phyloP scores from a whole-genome alignment of 1,140 invertebrate genomes.

The Arion vulgaris region DNA sequence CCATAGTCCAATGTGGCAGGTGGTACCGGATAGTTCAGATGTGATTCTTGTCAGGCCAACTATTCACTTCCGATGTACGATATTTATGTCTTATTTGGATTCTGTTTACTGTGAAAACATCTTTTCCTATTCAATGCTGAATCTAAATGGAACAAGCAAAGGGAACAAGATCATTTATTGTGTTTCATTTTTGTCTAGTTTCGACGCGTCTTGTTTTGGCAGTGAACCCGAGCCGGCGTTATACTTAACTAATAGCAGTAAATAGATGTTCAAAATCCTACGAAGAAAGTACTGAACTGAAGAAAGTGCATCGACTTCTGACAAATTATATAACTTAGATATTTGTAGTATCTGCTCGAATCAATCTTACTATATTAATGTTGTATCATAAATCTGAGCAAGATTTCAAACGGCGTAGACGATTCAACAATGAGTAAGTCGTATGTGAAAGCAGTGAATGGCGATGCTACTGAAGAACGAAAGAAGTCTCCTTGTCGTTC shows the following conservation, averaged over 20 bases:
- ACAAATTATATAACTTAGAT: background rate
- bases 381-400: background rate
- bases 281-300: no score
- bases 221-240: no score
- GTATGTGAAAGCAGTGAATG: conserved; percentile 43
- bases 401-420: background rate
- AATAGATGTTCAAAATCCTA: no score
- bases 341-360: background rate
- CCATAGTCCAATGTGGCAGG: conserved; percentile 37
- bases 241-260: no score
- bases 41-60: background rate
- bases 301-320: no score
- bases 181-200: no score
- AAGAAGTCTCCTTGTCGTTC: conserved; percentile 31
- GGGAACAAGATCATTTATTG: background rate
- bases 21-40: background rate
- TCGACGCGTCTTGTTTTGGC: no score
- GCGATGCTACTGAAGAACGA: conserved; percentile 31
- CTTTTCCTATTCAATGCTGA: background rate
- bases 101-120: background rate
- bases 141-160: background rate
- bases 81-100: background rate
- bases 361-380: background rate
- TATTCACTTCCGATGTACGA: background rate
- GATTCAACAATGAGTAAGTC: conserved; percentile 43